Conservation (phyloP, 2,113 vertebrate genomes). For the Sceloporus tristichus region DNA sequence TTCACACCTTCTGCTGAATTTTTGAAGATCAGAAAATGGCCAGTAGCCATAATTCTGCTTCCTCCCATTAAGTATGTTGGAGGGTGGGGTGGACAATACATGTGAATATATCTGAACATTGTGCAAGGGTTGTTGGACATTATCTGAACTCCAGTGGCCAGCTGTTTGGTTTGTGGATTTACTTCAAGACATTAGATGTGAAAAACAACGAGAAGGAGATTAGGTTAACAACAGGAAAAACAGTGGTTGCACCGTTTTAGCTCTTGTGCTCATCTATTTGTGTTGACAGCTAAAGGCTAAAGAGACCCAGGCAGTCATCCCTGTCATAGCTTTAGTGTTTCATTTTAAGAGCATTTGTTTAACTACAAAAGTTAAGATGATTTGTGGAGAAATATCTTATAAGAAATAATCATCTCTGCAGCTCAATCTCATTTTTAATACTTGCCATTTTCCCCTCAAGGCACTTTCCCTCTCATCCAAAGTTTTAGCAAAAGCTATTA, state of each 20-base stretch:
- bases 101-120: neutral
- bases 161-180: too few relatives aligned
- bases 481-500: slow-evolving; percentile 55
- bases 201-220: neutral
- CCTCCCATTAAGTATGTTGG: neutral
- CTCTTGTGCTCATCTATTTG: rapidly evolving
- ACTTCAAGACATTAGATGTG: neutral
- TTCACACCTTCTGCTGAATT: neutral
- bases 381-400: slow-evolving; percentile 44
- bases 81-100: too few relatives aligned
- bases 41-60: too few relatives aligned
- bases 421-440: neutral
- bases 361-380: slow-evolving; percentile 35
- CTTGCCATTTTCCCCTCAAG: neutral
- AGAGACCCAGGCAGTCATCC: slow-evolving; percentile 18
- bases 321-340: neutral
- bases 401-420: slow-evolving; percentile 10
- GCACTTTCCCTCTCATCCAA: neutral
- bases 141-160: neutral
- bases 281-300: neutral
- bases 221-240: neutral
- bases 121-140: neutral
- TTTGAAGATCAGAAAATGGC: neutral
- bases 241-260: slow-evolving; percentile 1
- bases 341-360: slow-evolving; percentile 44